Evolutionary conservation across 1,140 invertebrate genomes (phyloP).

Genomic region (Listronotus oregonensis): DNA sequence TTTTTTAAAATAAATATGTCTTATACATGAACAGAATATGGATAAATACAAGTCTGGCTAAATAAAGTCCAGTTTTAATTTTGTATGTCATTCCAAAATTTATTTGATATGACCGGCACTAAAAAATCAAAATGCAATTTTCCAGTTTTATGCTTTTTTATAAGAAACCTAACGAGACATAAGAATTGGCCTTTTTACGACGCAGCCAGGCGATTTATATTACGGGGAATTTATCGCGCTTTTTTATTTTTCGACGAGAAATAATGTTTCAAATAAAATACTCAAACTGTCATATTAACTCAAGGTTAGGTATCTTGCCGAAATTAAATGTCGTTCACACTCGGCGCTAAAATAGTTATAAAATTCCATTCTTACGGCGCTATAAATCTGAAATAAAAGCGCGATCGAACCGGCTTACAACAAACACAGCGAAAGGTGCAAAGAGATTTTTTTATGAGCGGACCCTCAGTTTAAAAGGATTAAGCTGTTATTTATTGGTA

Average conservation of each 20-base stretch:
- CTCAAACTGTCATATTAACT: conserved; percentile 44
- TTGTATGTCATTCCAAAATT: too few relatives aligned
- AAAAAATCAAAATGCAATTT: too few relatives aligned
- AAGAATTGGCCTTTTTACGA: conserved; percentile 45
- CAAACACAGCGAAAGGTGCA: too few relatives aligned
- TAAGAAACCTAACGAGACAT: conserved; percentile 34
- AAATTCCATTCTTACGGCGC: conserved; percentile 26
- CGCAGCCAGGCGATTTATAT: conserved; percentile 42
- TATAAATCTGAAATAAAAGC: conserved; percentile 11
- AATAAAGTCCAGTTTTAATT: too few relatives aligned
- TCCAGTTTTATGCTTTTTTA: neutral
- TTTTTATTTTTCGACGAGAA: conserved; percentile 42
- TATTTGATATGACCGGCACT: too few relatives aligned
- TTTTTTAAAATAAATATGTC: too few relatives aligned
- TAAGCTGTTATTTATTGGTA: too few relatives aligned
- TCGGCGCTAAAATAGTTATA: conserved; percentile 39
- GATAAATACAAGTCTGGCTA: too few relatives aligned
- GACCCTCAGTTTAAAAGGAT: too few relatives aligned
- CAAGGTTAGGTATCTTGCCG: conserved; percentile 36
- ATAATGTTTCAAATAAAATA: conserved; percentile 41
- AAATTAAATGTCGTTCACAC: conserved; percentile 43
- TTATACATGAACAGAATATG: too few relatives aligned
- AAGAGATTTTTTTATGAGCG: too few relatives aligned
- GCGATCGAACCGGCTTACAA: neutral
- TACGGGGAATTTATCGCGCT: conserved; percentile 45